Base-by-base conservation (phyloP, 2,888 invertebrate species). In the Amphipyra berbera region DNA sequence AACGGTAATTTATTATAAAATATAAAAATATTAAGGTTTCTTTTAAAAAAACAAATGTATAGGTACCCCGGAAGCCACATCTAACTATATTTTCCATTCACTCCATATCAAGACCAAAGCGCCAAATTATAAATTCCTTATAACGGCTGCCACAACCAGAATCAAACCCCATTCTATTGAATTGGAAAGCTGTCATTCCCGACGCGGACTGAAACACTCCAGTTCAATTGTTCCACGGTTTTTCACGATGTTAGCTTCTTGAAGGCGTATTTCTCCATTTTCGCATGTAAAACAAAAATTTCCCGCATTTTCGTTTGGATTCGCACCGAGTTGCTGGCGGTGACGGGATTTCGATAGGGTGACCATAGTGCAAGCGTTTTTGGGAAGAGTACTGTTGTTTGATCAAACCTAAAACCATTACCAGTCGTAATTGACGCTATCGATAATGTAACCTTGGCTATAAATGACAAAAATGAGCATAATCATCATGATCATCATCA, bases 231-330 rank as follows among this genome's bases (percentile, higher is more conserved):
- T 90, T 88, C 87, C 83, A 69, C 73, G 73, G 76, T 77, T 82
- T 83, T 86, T 84, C 82, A 73, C 74, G 63, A 67, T 72, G 78
- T 81, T 83, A 76, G 78, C 71, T 78, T 81, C 79, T 81, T 80
- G 82, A 82, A 84, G 82, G 84, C 79, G 83, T 81, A 87, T 84
- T 89, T 89, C 91, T 87, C 91, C 87, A 93, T 93, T 93, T 92
- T 90, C 88, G 82, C 89, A 90, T 93, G 94, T 93, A 91, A 91
- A 94, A 94, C 93, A 91, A 92, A 92, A 92, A 91, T 92, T 90
- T 88, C 88, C 86, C 88, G 88, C 88, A 88, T 90, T 90, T 90
- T 89, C 88, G 87, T 89, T 88, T 84, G 85, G 87, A 90, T 90
- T 88, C 86, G 81, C 86, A 79, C 83, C 81, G 88, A 90, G 87